Conservation (phyloP, 2,113 vertebrate species). For the Tachysurus fulvidraco region DNA sequence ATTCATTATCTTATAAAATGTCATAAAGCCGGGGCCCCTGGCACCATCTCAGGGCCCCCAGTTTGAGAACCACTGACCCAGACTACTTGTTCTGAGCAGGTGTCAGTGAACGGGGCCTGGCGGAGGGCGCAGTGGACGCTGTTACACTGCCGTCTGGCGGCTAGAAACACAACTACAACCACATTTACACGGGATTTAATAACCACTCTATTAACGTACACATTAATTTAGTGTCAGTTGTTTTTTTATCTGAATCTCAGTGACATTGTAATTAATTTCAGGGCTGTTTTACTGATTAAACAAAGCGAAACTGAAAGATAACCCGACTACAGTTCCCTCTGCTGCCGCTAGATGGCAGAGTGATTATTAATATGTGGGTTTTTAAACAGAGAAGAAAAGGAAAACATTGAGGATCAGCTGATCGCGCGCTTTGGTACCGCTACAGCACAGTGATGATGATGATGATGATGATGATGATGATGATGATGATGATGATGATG, state of each 20-base stretch:
- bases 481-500: background rate
- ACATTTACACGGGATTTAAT: background rate
- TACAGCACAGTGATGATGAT: background rate
- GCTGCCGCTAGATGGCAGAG: background rate
- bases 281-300: background rate
- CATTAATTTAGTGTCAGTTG: background rate
- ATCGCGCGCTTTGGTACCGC: background rate
- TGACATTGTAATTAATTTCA: background rate
- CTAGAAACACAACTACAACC: background rate
- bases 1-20: too few species aligned
- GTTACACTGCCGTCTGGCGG: background rate
- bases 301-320: background rate
- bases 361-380: background rate
- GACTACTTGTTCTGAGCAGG: too few species aligned
- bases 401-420: slow-evolving; percentile 17
- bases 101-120: too few species aligned
- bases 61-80: too few species aligned
- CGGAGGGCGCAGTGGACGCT: background rate
- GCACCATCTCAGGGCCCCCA: too few species aligned
- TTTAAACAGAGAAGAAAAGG: background rate
- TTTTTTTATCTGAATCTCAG: background rate
- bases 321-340: background rate
- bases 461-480: background rate
- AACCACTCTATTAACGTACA: background rate
- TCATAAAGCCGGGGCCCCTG: too few species aligned